Evolutionary conservation across 1,140 invertebrate species (phyloP), one percentile per base, ranked within the genome.

Genomic region (Chionoecetes opilio): DNA sequence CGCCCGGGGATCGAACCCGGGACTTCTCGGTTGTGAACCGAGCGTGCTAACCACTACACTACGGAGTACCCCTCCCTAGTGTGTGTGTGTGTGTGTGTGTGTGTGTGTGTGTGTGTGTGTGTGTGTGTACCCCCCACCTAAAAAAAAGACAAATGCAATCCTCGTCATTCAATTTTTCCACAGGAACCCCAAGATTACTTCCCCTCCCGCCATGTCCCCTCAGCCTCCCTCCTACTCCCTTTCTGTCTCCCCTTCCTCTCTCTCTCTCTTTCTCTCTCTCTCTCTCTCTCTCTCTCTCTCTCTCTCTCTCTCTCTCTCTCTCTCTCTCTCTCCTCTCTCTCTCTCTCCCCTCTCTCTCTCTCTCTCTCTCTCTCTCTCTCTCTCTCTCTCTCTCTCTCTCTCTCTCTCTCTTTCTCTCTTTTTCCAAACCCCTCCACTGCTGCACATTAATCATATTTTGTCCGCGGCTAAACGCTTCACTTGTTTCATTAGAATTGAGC

Each of bases 401-500:
- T 21, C 53, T 21, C 17, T 26, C 21, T 21, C 5, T 21, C 17
- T 2, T 21, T 26, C 53, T 21, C 53, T 9, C 17, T 21, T 21
- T 21, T 63, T 21, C 53, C 53, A 9, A 63, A 21, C 53, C 53
- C 41, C 14, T 14, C 41, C 14, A 5, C 41, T 14, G 53, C 53
- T 21, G 17, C 53, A 63, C 53, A 63, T 63, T 63, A 63, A 63
- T 63, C 53, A 63, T 63, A 63, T 63, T 63, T 63, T 8, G 8
- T 21, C 53, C 38, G 2, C 17, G 53, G 53, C 53, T 26, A 63
- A 63, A 63, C 53, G 53, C 53, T 63, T 21, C 53, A 63, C 53
- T 63, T 63, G 53, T 63, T 63, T 63, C 53, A 63, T 63, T 63
- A 63, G 26, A 63, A 63, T 63, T 63, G 53, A 63, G 53, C 53